These are phyloP conservation scores for Lasioglossum oenotherae DNA, from an alignment of 2,888 invertebrate species.

Conservation along the genomic window DNA sequence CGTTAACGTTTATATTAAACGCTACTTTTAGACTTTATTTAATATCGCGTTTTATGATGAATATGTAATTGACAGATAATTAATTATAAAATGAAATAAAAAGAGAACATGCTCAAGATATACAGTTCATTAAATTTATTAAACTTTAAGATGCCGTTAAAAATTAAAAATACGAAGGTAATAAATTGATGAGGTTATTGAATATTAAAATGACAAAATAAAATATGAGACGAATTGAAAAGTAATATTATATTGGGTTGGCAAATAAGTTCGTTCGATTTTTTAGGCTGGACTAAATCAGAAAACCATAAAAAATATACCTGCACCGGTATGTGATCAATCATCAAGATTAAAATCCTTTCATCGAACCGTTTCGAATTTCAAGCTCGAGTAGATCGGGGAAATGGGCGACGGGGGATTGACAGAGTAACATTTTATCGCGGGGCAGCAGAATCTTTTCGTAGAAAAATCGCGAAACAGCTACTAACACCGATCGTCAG, in stretches of 20 bases:
- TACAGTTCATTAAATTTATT: neutral
- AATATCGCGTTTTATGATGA: neutral
- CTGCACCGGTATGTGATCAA: neutral
- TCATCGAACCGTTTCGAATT: neutral
- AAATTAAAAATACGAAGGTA: neutral
- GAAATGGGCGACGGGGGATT: neutral
- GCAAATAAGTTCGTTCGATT: too few species aligned
- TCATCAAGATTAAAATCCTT: neutral
- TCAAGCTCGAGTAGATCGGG: neutral
- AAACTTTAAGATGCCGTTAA: neutral
- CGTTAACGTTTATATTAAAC: neutral
- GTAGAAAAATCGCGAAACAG: slow-evolving; percentile 44
- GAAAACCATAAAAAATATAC: too few species aligned
- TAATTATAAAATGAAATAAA: neutral
- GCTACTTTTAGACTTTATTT: neutral
- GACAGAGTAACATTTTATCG: slow-evolving; percentile 4
- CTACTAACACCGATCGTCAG: slow-evolving; percentile 58
- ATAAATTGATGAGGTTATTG: neutral
- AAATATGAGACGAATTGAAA: neutral
- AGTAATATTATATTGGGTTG: neutral
- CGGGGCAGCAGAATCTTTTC: slow-evolving; percentile 12
- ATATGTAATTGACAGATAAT: neutral
- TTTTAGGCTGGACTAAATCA: too few species aligned
- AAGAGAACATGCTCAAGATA: neutral
- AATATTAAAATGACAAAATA: neutral